Conservation (phyloP, 2,113 vertebrate genomes). For the Pimephales promelas region DNA sequence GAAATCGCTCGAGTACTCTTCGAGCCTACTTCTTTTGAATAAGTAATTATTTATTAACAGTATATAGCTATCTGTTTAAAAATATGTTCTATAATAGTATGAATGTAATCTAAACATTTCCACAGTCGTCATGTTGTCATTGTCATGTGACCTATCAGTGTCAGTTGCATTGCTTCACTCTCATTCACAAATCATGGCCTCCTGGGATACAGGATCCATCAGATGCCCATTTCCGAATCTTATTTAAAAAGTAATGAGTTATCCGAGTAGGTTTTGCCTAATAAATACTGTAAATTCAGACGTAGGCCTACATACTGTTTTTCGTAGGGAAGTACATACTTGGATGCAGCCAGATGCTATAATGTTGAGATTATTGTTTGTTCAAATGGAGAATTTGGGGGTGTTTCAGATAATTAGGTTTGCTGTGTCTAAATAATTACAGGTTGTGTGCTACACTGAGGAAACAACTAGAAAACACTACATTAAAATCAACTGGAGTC, state of each 20-base stretch:
- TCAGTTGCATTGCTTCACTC: not conserved
- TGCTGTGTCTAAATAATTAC: constrained; percentile 80
- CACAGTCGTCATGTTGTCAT: not conserved
- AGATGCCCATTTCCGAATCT: not conserved
- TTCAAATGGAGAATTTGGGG: constrained; percentile 74
- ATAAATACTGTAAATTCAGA: not conserved
- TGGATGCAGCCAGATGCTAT: not conserved
- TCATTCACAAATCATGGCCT: not conserved
- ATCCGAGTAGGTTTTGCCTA: not conserved
- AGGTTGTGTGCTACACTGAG: constrained; percentile 66
- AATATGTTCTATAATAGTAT: not conserved
- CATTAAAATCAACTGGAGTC: constrained; percentile 74
- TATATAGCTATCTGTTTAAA: too few species aligned
- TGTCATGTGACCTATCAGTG: not conserved
- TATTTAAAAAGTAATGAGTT: not conserved
- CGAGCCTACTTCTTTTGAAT: not conserved
- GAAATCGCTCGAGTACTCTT: not conserved
- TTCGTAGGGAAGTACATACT: not conserved
- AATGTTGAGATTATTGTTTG: constrained; percentile 71
- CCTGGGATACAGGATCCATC: not conserved
- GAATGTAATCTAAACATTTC: not conserved
- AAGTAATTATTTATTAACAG: too few species aligned
- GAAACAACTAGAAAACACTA: constrained; percentile 69
- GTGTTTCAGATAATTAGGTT: constrained; percentile 79
- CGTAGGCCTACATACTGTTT: too few species aligned